Conservation (phyloP, 1,140 invertebrate genomes). For the Proctacanthus coquilletti region DNA sequence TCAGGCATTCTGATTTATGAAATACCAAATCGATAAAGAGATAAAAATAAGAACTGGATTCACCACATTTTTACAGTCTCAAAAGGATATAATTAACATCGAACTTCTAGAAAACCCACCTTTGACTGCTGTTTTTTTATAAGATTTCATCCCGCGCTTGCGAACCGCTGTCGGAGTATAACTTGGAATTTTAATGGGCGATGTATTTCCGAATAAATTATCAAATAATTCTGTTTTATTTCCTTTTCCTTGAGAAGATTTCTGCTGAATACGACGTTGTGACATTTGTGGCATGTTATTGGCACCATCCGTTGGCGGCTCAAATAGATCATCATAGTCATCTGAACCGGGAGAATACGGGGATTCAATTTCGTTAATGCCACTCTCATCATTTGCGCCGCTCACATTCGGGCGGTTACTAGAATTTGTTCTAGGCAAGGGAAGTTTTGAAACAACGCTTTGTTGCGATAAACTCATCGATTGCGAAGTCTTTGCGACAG, state of each 20-base stretch:
- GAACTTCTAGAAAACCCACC: no score
- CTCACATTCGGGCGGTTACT: slow-evolving; percentile 17
- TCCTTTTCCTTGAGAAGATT: no score
- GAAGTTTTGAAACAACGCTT: no score
- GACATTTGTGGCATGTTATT: background rate
- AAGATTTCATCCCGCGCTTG: slow-evolving; percentile 10
- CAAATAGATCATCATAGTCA: slow-evolving; percentile 72
- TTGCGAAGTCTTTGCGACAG: slow-evolving; percentile 22
- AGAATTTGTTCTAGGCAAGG: no score
- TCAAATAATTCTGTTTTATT: slow-evolving; percentile 12
- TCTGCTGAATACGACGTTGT: background rate
- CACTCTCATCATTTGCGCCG: slow-evolving; percentile 10
- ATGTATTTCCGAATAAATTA: slow-evolving; percentile 26
- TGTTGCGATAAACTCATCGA: slow-evolving; percentile 13
- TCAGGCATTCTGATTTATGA: no score
- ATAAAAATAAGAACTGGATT: no score
- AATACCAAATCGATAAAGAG: no score
- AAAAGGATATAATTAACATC: no score
- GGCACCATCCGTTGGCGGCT: slow-evolving; percentile 46
- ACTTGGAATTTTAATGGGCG: slow-evolving; percentile 9
- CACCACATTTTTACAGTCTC: no score
- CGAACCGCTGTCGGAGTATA: slow-evolving; percentile 5
- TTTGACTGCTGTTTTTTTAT: slow-evolving; percentile 19
- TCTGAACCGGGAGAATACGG: slow-evolving; percentile 73
- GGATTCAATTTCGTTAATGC: slow-evolving; percentile 47